Evolutionary conservation across 2,888 invertebrate genomes (phyloP).

Genomic region (Cactoblastis cactorum): DNA sequence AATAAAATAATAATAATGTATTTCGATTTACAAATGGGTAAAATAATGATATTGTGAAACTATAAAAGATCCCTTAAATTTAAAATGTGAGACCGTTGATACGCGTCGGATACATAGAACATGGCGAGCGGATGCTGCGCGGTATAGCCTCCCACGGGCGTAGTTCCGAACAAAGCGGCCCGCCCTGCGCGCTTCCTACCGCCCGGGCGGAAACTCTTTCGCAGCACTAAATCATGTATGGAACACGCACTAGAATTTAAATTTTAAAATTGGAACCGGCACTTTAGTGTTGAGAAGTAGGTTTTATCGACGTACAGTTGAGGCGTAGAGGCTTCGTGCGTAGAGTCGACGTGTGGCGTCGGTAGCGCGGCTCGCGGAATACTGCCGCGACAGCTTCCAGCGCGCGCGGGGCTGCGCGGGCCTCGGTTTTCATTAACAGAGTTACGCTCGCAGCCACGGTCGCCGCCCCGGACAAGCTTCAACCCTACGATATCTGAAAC

Average conservation of each 20-base stretch:
- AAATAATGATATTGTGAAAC: not conserved
- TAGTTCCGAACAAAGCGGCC: conserved; percentile 70
- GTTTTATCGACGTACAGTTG: conserved; percentile 44
- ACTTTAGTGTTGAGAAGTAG: conserved; percentile 35
- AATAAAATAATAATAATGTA: too few relatives aligned
- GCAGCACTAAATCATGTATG: conserved; percentile 46
- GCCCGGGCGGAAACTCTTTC: conserved; percentile 40
- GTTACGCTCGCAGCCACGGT: conserved; percentile 54
- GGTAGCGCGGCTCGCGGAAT: conserved; percentile 68
- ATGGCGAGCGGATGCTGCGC: conserved; percentile 73
- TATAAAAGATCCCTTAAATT: conserved; percentile 11
- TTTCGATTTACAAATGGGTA: not conserved
- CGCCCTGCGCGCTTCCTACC: conserved; percentile 57
- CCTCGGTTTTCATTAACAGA: conserved; percentile 60
- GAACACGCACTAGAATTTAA: conserved; percentile 51
- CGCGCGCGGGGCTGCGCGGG: conserved; percentile 70
- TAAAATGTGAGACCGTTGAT: conserved; percentile 18
- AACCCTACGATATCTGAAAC: conserved; percentile 46
- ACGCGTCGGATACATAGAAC: conserved; percentile 35
- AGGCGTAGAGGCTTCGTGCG: conserved; percentile 35
- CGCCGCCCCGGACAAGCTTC: conserved; percentile 56
- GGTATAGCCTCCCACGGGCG: conserved; percentile 67
- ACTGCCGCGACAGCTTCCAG: conserved; percentile 65
- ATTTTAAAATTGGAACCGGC: conserved; percentile 32
- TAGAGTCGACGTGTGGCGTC: conserved; percentile 48